Evolutionary conservation across 2,797 vertebrate genomes (phyloP), one percentile per base, ranked within the genome.

Genomic region (Vespertilio murinus): DNA sequence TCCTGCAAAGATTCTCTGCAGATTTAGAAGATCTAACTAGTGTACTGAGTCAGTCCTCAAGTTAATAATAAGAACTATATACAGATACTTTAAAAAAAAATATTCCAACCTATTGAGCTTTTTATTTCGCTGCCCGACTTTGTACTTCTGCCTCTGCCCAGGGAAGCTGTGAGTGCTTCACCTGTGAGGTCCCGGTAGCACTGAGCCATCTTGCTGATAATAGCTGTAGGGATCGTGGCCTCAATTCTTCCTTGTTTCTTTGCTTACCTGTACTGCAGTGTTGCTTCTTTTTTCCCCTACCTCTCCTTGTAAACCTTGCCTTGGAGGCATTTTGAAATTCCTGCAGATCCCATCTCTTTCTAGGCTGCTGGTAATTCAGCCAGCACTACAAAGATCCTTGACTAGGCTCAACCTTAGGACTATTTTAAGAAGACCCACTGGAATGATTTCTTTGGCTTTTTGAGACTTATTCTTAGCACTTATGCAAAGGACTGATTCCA

Each of bases 261-360:
- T 1, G 0, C 95, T 92, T 95, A 84, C 54, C 79, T 93, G 77
- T 97, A 94, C 0, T 0, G 87, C 59, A 0, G 0, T 78, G n/a
- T 97, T 96, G 90, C 86, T 90, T 94, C 78, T 94, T 0, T 0
- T 79, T 93, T 82, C 79, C 81, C 0, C 0, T 73, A 25, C 82
- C 59, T 71, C 20, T 95, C 1, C 1, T 25, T 95, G 75, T 0
- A 0, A 89, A 95, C 56, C 12, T 2, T 95, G 94, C 88, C 90
- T 96, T 9, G 30, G 82, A 96, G 96, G 78, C 8, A 3, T 73
- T 93, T 93, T 88, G 35, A 16, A 35, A 82, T 96, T 95, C 93
- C 80, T 93, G 18, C 89, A 90, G 90, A 93, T 86, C 25, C 20
- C 0, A 0, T 82, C 80, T 97, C 88, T 96, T 97, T 97, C 97